Conservation (phyloP, 2,797 vertebrate genomes). For the Capromys pilorides region DNA sequence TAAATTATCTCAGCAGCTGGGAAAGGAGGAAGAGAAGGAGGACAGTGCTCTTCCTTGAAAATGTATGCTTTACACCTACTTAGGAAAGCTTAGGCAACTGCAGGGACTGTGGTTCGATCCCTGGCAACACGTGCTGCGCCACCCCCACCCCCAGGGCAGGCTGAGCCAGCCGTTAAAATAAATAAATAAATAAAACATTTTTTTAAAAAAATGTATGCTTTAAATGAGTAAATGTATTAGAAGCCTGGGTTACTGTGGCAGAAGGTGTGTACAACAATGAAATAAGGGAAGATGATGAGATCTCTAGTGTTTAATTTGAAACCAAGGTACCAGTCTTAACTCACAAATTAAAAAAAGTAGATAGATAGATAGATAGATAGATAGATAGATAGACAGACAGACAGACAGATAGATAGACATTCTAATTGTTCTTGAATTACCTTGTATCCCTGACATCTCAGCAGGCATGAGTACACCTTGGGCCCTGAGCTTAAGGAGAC, state of each 20-base stretch:
- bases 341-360: neutral
- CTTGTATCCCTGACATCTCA: neutral
- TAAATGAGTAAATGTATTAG: neutral
- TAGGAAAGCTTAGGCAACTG: too few species aligned
- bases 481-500: neutral
- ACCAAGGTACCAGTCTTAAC: neutral
- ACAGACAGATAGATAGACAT: neutral
- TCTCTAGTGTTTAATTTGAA: neutral
- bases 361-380: neutral
- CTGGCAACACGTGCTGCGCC: too few species aligned
- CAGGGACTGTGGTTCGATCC: too few species aligned
- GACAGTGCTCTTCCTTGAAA: neutral
- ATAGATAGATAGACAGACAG: too few species aligned
- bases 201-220: neutral
- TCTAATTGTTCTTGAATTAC: neutral
- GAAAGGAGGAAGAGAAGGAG: neutral
- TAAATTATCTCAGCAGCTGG: conserved; percentile 20
- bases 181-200: too few species aligned
- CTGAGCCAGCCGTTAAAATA: too few species aligned
- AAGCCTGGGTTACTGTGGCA: neutral
- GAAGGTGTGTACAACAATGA: neutral
- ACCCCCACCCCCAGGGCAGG: too few species aligned
- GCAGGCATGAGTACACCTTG: neutral
- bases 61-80: neutral
- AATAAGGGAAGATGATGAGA: neutral